Conservation (phyloP, 2,797 vertebrate genomes). For the Lophotriccus pileatus region DNA sequence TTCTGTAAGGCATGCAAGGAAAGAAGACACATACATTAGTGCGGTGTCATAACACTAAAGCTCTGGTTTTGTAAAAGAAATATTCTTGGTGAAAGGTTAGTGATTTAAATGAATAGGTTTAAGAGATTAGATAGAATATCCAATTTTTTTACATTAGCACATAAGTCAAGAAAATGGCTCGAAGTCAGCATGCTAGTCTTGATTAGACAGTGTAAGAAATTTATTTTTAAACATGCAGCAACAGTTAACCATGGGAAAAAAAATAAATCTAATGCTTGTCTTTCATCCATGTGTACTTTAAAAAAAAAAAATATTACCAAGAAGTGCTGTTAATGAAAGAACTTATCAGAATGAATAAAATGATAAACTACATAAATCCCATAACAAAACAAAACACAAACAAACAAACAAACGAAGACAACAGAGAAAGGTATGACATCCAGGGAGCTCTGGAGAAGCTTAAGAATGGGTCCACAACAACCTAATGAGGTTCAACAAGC, state of each 20-base stretch:
- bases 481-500: background rate
- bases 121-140: background rate
- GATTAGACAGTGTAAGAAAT: background rate
- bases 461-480: background rate
- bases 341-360: background rate
- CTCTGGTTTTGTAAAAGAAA: slow-evolving; percentile 1
- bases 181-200: background rate
- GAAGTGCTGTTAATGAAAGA: background rate
- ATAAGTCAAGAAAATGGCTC: background rate
- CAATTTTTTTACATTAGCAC: background rate
- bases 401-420: too few relatives aligned
- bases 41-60: background rate
- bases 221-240: background rate
- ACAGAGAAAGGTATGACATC: background rate
- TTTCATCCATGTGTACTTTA: background rate
- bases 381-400: background rate
- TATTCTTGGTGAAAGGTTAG: slow-evolving; percentile 34
- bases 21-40: slow-evolving; percentile 65
- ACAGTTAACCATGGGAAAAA: background rate
- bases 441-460: background rate
- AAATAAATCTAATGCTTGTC: background rate
- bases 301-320: background rate
- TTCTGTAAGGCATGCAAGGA: slow-evolving; percentile 81
- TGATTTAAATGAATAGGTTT: slow-evolving; percentile 10
- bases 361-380: background rate